Percentiles rank a stretch among this genome's conserved stretches.
phyloP scores from a whole-genome alignment of 1,140 invertebrate genomes.

The Acromyrmex charruanus region DNA sequence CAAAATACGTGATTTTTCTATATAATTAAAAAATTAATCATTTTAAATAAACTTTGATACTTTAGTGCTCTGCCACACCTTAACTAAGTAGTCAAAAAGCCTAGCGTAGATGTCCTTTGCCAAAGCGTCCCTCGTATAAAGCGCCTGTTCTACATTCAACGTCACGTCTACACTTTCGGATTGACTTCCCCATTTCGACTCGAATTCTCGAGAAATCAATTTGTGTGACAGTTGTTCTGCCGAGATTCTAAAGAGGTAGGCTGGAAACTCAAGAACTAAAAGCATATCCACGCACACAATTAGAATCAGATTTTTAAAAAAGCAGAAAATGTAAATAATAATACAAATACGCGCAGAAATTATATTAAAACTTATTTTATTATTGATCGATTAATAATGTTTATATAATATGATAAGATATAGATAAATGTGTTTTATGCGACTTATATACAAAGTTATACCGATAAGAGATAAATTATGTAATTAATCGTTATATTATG shows the following conservation, averaged over 20 bases:
- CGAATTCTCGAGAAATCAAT: conserved; percentile 90
- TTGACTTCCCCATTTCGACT: conserved; percentile 92
- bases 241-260: conserved; percentile 89
- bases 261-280: conserved; percentile 90
- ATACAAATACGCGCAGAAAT: neutral
- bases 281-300: conserved; percentile 17
- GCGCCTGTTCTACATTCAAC: conserved; percentile 90
- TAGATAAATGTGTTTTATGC: conserved; percentile 12
- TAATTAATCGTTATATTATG: conserved; percentile 11
- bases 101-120: conserved; percentile 91
- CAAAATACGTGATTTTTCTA: neutral
- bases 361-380: conserved; percentile 13
- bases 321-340: conserved; percentile 47
- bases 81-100: conserved; percentile 91
- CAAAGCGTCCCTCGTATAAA: conserved; percentile 90
- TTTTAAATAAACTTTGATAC: conserved; percentile 3
- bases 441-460: neutral
- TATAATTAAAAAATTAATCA: neutral
- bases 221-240: conserved; percentile 88
- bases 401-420: conserved; percentile 1
- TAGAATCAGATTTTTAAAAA: neutral
- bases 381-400: neutral
- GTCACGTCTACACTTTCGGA: conserved; percentile 91
- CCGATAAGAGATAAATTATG: neutral
- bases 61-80: conserved; percentile 83